phyloP scores from a whole-genome alignment of 1,140 invertebrate species.

The Hestina assimilis region DNA sequence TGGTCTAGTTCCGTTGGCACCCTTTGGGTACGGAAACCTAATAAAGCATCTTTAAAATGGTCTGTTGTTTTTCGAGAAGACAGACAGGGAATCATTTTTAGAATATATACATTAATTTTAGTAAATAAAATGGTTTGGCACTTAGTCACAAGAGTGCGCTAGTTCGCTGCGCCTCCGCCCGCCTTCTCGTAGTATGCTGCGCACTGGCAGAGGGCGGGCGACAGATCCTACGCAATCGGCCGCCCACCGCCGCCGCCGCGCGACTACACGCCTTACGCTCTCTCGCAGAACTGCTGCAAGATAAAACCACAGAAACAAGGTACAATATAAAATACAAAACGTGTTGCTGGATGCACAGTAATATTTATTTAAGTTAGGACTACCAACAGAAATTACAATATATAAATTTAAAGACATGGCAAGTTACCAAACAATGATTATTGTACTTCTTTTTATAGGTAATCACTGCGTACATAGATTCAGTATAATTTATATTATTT shows the following conservation, averaged over 20 bases:
- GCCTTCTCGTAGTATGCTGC: conserved; percentile 58
- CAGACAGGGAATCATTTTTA: neutral
- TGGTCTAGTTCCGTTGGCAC: too few species aligned
- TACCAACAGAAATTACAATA: too few species aligned
- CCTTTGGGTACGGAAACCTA: too few species aligned
- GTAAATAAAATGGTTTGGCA: neutral
- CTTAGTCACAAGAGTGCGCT: conserved; percentile 57
- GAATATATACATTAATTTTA: neutral
- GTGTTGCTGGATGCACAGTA: neutral
- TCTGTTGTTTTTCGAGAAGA: too few species aligned
- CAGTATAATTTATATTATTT: too few species aligned
- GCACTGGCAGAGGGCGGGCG: conserved; percentile 57
- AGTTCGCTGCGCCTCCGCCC: conserved; percentile 54
- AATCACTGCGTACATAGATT: too few species aligned
- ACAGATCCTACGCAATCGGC: conserved; percentile 46
- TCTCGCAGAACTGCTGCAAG: conserved; percentile 46
- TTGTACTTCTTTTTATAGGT: too few species aligned
- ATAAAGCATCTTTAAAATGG: too few species aligned
- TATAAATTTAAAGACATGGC: too few species aligned
- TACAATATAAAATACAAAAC: neutral
- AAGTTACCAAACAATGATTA: too few species aligned
- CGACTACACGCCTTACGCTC: conserved; percentile 44
- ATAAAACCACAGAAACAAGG: conserved; percentile 57
- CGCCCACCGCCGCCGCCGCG: conserved; percentile 48
- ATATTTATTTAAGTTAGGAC: too few species aligned